Conservation (phyloP, 1,140 invertebrate genomes). For the Schlechtendalia chinensis region DNA sequence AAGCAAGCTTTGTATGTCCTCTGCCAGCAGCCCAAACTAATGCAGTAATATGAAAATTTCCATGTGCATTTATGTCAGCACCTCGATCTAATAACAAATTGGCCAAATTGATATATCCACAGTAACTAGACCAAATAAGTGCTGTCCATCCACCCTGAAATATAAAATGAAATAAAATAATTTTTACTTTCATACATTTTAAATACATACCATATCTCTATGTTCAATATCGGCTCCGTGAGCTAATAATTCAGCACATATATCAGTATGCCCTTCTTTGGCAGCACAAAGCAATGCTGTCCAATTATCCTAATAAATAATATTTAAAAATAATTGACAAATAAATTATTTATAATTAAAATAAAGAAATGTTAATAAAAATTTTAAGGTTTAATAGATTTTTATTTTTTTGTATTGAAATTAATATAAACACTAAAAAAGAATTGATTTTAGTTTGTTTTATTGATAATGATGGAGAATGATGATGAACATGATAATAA, state of each 20-base stretch:
- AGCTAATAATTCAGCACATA: constrained; percentile 80
- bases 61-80: constrained; percentile 92
- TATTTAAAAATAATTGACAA: not conserved
- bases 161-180: not conserved
- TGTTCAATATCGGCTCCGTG: constrained; percentile 85
- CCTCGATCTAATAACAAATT: constrained; percentile 78
- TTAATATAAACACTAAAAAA: no score
- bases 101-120: constrained; percentile 79
- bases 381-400: no score
- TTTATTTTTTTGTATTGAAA: no score
- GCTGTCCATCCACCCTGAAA: constrained; percentile 90
- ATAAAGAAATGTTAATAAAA: no score
- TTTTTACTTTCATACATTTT: not conserved
- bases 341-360: no score
- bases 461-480: no score
- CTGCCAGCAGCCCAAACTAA: constrained; percentile 91
- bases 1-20: constrained; percentile 81
- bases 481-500: no score
- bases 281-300: constrained; percentile 85
- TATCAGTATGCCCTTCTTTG: constrained; percentile 81
- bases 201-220: constrained; percentile 75
- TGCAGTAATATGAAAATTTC: constrained; percentile 92
- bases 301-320: constrained; percentile 78
- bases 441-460: no score
- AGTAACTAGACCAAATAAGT: constrained; percentile 97